Evolutionary conservation across 2,797 vertebrate species (phyloP).

Genomic region (Perodicticus potto): DNA sequence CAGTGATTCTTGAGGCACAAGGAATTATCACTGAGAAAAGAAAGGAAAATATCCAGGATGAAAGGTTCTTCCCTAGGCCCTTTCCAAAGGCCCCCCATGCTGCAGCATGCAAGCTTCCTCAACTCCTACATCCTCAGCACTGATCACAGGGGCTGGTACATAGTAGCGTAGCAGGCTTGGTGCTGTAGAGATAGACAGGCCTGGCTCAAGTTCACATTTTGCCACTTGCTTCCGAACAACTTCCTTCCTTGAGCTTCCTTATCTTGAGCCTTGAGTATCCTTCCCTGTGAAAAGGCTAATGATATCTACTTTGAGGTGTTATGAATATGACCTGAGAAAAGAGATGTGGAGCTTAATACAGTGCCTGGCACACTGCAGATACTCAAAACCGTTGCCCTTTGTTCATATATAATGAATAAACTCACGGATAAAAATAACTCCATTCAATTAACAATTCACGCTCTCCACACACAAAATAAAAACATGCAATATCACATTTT

Average conservation of each 20-base stretch:
- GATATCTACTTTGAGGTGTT: not conserved
- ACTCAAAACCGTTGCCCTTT: not conserved
- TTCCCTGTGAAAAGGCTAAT: not conserved
- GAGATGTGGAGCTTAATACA: not conserved
- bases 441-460: rapidly evolving
- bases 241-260: not conserved
- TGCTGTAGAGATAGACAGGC: not conserved
- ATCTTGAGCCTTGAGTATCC: not conserved
- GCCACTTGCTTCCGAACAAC: not conserved
- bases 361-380: not conserved
- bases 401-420: not conserved
- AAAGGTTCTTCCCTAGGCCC: not conserved
- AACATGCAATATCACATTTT: not conserved
- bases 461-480: rapidly evolving
- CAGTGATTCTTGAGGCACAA: not conserved
- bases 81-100: not conserved
- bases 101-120: rapidly evolving
- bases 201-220: not conserved
- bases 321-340: not conserved
- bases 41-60: not conserved
- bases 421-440: not conserved
- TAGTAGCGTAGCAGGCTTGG: not conserved
- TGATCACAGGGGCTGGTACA: rapidly evolving
- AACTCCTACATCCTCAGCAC: not conserved
- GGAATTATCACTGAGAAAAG: not conserved